phyloP scores from a whole-genome alignment of 2,797 vertebrate genomes.

The Esox masquinongy region DNA sequence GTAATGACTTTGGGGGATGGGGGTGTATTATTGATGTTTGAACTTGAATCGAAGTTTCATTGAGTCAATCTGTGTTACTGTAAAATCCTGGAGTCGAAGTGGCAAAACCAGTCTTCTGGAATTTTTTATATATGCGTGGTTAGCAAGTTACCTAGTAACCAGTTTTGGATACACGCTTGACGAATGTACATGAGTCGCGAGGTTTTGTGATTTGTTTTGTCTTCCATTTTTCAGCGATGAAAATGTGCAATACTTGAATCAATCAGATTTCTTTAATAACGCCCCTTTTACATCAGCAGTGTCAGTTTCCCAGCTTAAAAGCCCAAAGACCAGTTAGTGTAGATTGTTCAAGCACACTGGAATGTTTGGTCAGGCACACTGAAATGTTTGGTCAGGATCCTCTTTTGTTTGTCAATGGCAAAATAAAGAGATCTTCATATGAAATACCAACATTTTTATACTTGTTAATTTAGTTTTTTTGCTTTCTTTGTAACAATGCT shows the following conservation, averaged over 20 bases:
- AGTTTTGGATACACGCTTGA: background rate
- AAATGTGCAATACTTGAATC: too few relatives aligned
- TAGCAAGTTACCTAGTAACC: background rate
- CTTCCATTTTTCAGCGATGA: background rate
- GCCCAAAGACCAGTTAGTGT: too few relatives aligned
- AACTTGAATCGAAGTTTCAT: conserved; percentile 15
- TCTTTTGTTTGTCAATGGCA: background rate
- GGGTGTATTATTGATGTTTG: background rate
- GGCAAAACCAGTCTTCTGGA: background rate
- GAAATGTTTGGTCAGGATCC: background rate
- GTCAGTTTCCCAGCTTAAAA: too few relatives aligned
- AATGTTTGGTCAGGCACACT: too few relatives aligned
- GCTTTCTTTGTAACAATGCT: too few relatives aligned
- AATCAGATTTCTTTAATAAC: too few relatives aligned
- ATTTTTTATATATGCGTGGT: background rate
- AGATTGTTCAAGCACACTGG: too few relatives aligned
- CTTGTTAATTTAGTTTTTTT: too few relatives aligned
- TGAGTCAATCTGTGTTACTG: conserved; percentile 38
- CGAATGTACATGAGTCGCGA: background rate
- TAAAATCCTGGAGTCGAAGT: conserved; percentile 66
- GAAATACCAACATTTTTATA: background rate
- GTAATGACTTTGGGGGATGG: conserved; percentile 2
- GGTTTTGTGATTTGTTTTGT: background rate
- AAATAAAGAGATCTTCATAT: background rate
- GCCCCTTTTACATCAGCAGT: too few relatives aligned